Percentiles rank a stretch among this genome's conserved stretches.
phyloP scores from a whole-genome alignment of 2,888 invertebrate species.

The Ectobius pallidus region DNA sequence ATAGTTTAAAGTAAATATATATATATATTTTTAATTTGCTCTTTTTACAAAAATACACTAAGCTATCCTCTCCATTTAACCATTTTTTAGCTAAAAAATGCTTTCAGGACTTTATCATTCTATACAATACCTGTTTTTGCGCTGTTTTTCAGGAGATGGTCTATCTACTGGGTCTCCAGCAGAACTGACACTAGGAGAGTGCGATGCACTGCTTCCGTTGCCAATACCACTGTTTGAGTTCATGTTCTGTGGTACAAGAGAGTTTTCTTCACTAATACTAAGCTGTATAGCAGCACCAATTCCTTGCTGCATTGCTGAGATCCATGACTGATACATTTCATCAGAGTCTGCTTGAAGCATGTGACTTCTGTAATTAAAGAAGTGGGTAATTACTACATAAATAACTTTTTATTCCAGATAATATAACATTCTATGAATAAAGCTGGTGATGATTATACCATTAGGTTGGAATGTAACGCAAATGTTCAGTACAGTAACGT shows the following conservation, averaged over 20 bases:
- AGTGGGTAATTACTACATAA: too few relatives aligned
- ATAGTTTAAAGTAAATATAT: too few relatives aligned
- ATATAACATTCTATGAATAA: too few relatives aligned
- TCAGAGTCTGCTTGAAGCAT: constrained; percentile 98
- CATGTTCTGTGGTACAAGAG: constrained; percentile 44
- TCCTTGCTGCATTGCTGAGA: constrained; percentile 84
- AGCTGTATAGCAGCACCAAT: constrained; percentile 83
- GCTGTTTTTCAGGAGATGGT: constrained; percentile 33
- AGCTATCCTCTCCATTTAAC: too few relatives aligned
- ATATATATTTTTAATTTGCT: too few relatives aligned
- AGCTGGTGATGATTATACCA: too few relatives aligned
- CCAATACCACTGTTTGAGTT: constrained; percentile 47
- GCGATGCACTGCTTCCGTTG: constrained; percentile 36
- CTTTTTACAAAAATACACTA: too few relatives aligned
- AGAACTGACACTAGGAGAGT: constrained; percentile 34
- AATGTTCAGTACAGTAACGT: too few relatives aligned
- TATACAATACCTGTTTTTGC: constrained; percentile 49
- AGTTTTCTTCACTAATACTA: constrained; percentile 55
- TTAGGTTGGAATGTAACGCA: too few relatives aligned
- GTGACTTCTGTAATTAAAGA: constrained; percentile 87
- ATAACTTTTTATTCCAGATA: too few relatives aligned
- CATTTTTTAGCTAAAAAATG: too few relatives aligned
- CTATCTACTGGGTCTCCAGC: constrained; percentile 23
- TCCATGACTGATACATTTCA: constrained; percentile 88
- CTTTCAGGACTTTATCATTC: too few relatives aligned